Percentiles rank a stretch among this genome's conserved stretches.
phyloP scores from a whole-genome alignment of 1,140 invertebrate genomes.

The Mesaphorura yosii region DNA sequence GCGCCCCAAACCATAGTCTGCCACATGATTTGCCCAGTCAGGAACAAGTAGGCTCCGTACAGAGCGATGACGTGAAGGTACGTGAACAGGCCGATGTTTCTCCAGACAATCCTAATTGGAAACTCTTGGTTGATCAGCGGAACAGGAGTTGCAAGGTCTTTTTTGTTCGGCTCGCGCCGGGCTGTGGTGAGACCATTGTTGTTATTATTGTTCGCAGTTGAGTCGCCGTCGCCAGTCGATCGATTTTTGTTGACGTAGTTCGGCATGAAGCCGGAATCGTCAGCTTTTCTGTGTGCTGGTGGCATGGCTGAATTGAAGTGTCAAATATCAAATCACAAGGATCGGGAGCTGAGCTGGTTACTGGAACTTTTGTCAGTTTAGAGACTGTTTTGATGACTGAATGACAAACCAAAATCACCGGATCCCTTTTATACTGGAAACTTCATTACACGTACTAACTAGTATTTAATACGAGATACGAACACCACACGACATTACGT shows the following conservation, averaged over 20 bases:
- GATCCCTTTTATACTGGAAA: too few species aligned
- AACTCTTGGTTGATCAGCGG: constrained; percentile 5
- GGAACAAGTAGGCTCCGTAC: constrained; percentile 23
- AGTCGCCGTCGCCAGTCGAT: neutral
- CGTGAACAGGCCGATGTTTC: constrained; percentile 30
- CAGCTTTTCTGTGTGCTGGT: neutral
- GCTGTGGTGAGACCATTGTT: neutral
- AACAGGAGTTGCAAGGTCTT: neutral
- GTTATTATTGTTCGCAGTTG: too few species aligned
- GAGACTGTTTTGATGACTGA: too few species aligned
- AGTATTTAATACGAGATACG: too few species aligned
- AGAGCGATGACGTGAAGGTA: constrained; percentile 29
- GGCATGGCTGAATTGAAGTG: too few species aligned
- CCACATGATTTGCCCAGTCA: constrained; percentile 30
- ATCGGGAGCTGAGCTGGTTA: too few species aligned
- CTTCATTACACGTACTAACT: too few species aligned
- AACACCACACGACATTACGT: too few species aligned
- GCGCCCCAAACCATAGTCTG: constrained; percentile 30
- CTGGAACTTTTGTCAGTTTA: too few species aligned
- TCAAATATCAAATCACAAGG: too few species aligned
- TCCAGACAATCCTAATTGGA: constrained; percentile 32
- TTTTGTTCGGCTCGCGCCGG: neutral
- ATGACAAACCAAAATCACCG: too few species aligned
- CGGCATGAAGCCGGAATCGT: too few species aligned
- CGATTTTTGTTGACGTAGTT: neutral